Conservation (phyloP, 2,888 invertebrate genomes). For the Leptopilina drosophilae region DNA sequence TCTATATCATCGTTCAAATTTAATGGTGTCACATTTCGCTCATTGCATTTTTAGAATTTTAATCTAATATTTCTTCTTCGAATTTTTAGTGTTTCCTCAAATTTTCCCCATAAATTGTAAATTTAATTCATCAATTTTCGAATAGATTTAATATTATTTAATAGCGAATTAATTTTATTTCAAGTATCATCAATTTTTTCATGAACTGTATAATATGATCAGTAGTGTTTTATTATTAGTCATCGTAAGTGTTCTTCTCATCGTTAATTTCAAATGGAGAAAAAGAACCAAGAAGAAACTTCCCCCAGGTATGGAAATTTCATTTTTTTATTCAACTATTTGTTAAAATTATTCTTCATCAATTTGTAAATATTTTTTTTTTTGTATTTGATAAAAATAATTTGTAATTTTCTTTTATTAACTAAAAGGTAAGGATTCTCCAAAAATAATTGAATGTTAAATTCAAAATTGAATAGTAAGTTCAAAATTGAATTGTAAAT, state of each 20-base stretch:
- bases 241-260: conserved; percentile 2
- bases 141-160: not conserved
- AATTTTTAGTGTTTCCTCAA: too few relatives aligned
- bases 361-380: too few relatives aligned
- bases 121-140: too few relatives aligned
- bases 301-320: conserved; percentile 26
- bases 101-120: too few relatives aligned
- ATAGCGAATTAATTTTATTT: not conserved
- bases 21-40: conserved; percentile 4
- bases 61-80: not conserved
- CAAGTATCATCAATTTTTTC: not conserved
- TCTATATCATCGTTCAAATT: not conserved
- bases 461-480: too few relatives aligned
- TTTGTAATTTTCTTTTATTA: too few relatives aligned
- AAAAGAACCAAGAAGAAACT: conserved; percentile 6
- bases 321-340: not conserved
- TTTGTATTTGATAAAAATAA: too few relatives aligned
- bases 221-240: conserved; percentile 17
- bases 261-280: conserved; percentile 22
- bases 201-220: not conserved
- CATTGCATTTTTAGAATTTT: not conserved
- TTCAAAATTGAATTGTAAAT: too few relatives aligned
- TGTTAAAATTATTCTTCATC: not conserved
- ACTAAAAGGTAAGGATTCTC: too few relatives aligned
- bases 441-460: too few relatives aligned